A percentile compares a stretch with the other conserved stretches of the same genome.
These are phyloP conservation scores for Crossaster papposus DNA, from an alignment of 53 echinoderm and acorn worm species.

Conservation along the genomic window DNA sequence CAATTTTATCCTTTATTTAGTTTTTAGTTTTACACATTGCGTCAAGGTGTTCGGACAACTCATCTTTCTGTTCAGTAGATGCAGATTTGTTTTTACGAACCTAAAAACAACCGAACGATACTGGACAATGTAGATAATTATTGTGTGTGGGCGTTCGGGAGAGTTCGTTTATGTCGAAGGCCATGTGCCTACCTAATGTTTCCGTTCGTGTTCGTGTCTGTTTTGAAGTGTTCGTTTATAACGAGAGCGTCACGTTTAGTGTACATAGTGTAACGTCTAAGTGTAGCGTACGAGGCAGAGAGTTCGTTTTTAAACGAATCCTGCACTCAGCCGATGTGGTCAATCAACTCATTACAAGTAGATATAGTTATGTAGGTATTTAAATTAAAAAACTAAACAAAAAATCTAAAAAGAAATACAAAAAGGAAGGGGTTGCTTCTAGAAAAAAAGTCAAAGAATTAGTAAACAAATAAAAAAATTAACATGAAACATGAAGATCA, in stretches of 20 bases:
- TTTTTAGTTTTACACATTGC: neutral
- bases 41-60: neutral
- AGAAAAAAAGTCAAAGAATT: neutral
- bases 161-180: neutral
- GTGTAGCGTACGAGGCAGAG: conserved; percentile 22
- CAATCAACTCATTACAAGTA: conserved; percentile 51
- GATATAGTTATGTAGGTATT: neutral
- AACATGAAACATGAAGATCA: conserved; percentile 2
- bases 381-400: neutral
- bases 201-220: no score
- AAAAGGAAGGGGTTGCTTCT: neutral
- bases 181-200: no score
- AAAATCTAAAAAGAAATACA: neutral
- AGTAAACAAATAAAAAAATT: neutral
- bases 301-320: neutral
- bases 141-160: neutral
- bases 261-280: neutral
- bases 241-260: neutral
- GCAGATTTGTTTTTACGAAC: no score
- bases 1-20: neutral
- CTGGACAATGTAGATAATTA: neutral
- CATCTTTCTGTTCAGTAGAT: no score
- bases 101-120: no score
- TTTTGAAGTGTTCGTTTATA: neutral
- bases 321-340: conserved; percentile 26